These are phyloP conservation scores for Macrotrachela quadricornifera DNA, from an alignment of 1,140 invertebrate species.

Conservation along the genomic window DNA sequence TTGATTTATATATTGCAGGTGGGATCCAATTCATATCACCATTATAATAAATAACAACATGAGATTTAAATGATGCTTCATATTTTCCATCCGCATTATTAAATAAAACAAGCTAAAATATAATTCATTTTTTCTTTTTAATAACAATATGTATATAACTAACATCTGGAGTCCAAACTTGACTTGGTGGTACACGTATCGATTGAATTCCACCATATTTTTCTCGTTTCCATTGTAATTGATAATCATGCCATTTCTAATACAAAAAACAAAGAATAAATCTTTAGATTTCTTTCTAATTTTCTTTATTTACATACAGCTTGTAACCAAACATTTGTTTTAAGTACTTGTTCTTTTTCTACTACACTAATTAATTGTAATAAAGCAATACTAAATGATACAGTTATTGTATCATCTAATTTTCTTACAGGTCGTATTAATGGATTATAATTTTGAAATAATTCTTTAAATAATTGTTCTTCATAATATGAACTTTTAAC, in stretches of 20 bases:
- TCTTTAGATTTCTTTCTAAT: too few species aligned
- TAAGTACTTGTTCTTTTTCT: constrained; percentile 97
- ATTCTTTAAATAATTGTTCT: constrained; percentile 1
- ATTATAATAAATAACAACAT: constrained; percentile 75
- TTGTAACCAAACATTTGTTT: constrained; percentile 88
- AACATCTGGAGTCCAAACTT: constrained; percentile 63
- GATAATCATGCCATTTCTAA: constrained; percentile 85
- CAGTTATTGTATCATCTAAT: constrained; percentile 84
- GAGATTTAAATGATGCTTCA: constrained; percentile 62
- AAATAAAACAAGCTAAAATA: not conserved
- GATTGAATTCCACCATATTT: constrained; percentile 90
- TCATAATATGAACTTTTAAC: not conserved
- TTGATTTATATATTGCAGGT: constrained; percentile 93
- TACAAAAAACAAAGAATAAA: not conserved
- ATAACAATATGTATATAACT: constrained; percentile 61
- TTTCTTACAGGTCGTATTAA: constrained; percentile 43
- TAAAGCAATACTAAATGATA: constrained; percentile 82
- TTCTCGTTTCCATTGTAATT: constrained; percentile 85
- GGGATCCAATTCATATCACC: constrained; percentile 89
- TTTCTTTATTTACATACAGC: constrained; percentile 38
- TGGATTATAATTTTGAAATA: constrained; percentile 6
- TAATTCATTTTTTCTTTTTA: constrained; percentile 64
- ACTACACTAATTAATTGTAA: constrained; percentile 98
- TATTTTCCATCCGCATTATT: constrained; percentile 29
- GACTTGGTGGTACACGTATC: constrained; percentile 77